A percentile compares a stretch with the other conserved stretches of the same genome.
These are phyloP conservation scores for Aleiodes testaceus DNA, from an alignment of 2,888 invertebrate species.

Conservation along the genomic window DNA sequence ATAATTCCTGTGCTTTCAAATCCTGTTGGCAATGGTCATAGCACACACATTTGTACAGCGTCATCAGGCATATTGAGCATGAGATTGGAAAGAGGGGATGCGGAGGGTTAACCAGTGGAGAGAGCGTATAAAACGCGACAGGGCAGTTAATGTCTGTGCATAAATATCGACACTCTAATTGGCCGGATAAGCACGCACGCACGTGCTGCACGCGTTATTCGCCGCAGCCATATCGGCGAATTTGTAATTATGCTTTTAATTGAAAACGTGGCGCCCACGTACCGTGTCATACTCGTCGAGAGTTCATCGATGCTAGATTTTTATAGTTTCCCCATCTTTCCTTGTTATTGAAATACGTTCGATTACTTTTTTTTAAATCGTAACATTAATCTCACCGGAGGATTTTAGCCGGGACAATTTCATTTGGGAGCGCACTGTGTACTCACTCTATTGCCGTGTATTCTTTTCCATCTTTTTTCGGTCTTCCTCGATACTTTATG, in stretches of 20 bases:
- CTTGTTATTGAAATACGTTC: not conserved
- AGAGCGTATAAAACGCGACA: slow-evolving; percentile 48
- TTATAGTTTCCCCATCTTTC: not conserved
- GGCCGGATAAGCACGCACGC: slow-evolving; percentile 58
- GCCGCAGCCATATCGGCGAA: slow-evolving; percentile 57
- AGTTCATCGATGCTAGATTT: slow-evolving; percentile 12
- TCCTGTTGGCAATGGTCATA: slow-evolving; percentile 31
- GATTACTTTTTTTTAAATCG: not conserved
- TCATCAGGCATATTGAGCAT: slow-evolving; percentile 22
- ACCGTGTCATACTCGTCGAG: not conserved
- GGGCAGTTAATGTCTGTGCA: slow-evolving; percentile 60
- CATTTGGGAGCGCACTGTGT: too few relatives aligned
- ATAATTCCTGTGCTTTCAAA: slow-evolving; percentile 14
- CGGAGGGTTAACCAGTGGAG: slow-evolving; percentile 12
- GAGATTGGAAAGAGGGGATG: not conserved
- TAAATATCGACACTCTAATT: slow-evolving; percentile 66
- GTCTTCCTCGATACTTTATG: too few relatives aligned
- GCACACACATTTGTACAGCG: slow-evolving; percentile 27
- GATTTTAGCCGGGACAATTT: too few relatives aligned
- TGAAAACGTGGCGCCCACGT: slow-evolving; percentile 59
- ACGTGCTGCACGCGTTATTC: slow-evolving; percentile 56
- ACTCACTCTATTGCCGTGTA: too few relatives aligned
- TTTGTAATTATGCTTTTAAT: slow-evolving; percentile 68
- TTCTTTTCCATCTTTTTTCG: too few relatives aligned
- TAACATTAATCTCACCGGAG: too few relatives aligned